A percentile compares a stretch with the other conserved stretches of the same genome.
These are phyloP conservation scores for Cyphomyrus plagiostoma DNA, from an alignment of 2,113 vertebrate genomes.

Conservation along the genomic window DNA sequence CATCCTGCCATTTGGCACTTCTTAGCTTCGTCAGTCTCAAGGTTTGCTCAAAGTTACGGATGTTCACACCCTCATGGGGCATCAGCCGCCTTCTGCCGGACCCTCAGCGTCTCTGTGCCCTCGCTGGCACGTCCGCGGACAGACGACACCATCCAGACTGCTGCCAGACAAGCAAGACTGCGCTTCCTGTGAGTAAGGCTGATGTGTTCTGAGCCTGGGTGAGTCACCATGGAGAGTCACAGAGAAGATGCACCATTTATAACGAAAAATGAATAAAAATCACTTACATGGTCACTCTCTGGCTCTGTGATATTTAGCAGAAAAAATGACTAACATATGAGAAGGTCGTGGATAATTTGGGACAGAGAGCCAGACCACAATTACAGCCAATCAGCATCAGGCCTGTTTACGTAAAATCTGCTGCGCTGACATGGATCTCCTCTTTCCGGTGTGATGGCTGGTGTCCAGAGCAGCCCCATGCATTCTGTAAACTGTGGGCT, in stretches of 20 bases:
- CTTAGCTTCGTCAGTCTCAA: neutral
- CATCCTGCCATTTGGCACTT: neutral
- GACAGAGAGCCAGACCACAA: slow-evolving; percentile 4
- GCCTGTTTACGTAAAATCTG: neutral
- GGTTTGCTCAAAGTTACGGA: neutral
- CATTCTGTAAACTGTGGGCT: neutral
- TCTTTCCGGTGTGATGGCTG: neutral
- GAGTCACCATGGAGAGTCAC: slow-evolving; percentile 53
- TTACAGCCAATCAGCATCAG: neutral
- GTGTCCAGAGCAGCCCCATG: neutral
- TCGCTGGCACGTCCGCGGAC: neutral
- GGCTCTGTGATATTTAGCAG: slow-evolving; percentile 27
- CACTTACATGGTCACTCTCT: slow-evolving; percentile 19
- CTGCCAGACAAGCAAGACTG: neutral
- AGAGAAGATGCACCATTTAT: slow-evolving; percentile 28
- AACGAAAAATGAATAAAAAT: slow-evolving; percentile 17
- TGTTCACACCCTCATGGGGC: neutral
- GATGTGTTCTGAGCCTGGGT: slow-evolving; percentile 47
- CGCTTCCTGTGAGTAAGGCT: slow-evolving; percentile 35
- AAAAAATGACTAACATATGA: slow-evolving; percentile 60
- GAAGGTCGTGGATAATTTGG: slow-evolving; percentile 31
- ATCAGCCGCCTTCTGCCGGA: neutral
- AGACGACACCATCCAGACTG: neutral
- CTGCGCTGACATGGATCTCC: neutral
- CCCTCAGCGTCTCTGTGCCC: neutral